A percentile compares a stretch with the other conserved stretches of the same genome.
phyloP scores from a whole-genome alignment of 2,888 invertebrate species.

The Stenodera caucasica region DNA sequence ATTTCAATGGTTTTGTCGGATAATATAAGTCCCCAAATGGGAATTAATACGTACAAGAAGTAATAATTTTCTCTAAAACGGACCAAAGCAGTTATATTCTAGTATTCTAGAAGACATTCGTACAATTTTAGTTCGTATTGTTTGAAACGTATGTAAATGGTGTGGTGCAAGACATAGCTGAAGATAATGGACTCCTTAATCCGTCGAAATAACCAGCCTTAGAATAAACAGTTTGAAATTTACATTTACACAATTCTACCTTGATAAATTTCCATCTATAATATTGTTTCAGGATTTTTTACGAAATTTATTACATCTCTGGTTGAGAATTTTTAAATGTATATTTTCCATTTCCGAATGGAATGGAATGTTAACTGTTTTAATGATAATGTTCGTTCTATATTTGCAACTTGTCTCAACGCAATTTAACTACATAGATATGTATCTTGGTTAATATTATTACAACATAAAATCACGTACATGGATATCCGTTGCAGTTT shows the following conservation, averaged over 20 bases:
- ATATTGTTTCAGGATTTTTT: conserved; percentile 10
- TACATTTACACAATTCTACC: conserved; percentile 41
- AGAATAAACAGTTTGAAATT: conserved; percentile 48
- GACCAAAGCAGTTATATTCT: not conserved
- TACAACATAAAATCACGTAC: conserved; percentile 26
- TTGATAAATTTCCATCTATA: not conserved
- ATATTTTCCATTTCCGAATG: not conserved
- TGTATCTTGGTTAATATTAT: conserved; percentile 21
- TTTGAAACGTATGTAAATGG: conserved; percentile 47
- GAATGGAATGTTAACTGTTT: not conserved
- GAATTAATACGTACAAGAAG: conserved; percentile 21
- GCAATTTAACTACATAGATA: conserved; percentile 15
- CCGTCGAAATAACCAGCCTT: conserved; percentile 43
- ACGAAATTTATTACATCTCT: not conserved
- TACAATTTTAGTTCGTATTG: too few relatives aligned
- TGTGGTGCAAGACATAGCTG: conserved; percentile 43
- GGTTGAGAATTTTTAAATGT: not conserved
- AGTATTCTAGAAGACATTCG: not conserved
- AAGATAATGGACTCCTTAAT: conserved; percentile 49
- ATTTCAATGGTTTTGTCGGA: conserved; percentile 20
- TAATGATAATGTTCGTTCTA: not conserved
- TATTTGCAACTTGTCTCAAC: not conserved
- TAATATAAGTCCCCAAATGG: conserved; percentile 16
- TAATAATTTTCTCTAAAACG: conserved; percentile 20
- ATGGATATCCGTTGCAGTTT: conserved; percentile 23